Conservation (phyloP, 2,888 invertebrate species). For the Trichogramma evanescens region DNA sequence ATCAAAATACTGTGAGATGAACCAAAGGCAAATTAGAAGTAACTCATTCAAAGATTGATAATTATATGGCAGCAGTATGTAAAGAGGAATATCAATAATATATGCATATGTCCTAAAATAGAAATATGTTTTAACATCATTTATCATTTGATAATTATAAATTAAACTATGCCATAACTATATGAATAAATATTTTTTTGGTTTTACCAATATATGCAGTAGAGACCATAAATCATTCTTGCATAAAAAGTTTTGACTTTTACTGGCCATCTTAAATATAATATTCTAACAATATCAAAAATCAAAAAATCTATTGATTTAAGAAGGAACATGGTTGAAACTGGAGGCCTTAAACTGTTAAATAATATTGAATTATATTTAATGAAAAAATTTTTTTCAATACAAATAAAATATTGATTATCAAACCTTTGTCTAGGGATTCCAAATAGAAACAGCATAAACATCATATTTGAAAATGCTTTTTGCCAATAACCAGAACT, state of each 20-base stretch:
- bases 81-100: conserved; percentile 9
- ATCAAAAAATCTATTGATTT: conserved; percentile 11
- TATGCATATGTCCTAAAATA: conserved; percentile 12
- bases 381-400: too few relatives aligned
- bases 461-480: conserved; percentile 15
- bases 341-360: conserved; percentile 13
- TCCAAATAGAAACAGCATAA: conserved; percentile 14
- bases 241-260: conserved; percentile 8
- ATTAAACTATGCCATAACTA: not conserved
- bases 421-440: conserved; percentile 10
- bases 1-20: conserved; percentile 7
- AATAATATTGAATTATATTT: not conserved
- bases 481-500: conserved; percentile 6
- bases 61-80: conserved; percentile 11
- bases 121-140: not conserved
- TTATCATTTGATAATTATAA: not conserved
- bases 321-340: conserved; percentile 12
- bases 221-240: conserved; percentile 7
- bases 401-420: not conserved
- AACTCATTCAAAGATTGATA: conserved; percentile 10
- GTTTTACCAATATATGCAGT: conserved; percentile 16
- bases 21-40: conserved; percentile 11
- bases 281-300: conserved; percentile 11
- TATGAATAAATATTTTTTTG: not conserved
- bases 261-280: conserved; percentile 12